Base-by-base conservation (phyloP, 1,140 invertebrate species). In the Drosophila punjabiensis region DNA sequence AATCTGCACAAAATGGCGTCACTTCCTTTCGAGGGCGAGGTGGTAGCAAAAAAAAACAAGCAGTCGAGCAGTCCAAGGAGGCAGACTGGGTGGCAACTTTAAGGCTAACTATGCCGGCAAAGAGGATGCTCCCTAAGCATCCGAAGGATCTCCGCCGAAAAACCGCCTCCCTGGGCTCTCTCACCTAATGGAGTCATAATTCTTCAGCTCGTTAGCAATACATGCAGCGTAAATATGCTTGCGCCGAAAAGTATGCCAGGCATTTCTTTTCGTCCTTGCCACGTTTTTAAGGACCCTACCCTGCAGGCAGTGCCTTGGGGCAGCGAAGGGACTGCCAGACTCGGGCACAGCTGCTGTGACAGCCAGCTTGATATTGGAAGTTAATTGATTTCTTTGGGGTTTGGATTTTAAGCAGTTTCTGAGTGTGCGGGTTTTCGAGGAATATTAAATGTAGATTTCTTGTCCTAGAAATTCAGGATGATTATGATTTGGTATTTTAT, bases 1-100 rank as follows among this genome's bases (percentile, higher is more conserved):
- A 89, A 89, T 89, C 85, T 89, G 81, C 85, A 90, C 85, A 90
- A 89, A 89, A 89, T 89, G 85, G 86, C 86, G 67, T 74, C 86
- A 89, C 82, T 90, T 85, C 81, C 86, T 85, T 52, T 53, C 56
- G 45, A 24, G 56, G 56, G n/a, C 39, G 30, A 64, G 47, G 30
- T 50, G 30, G 20, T 2, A 24, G 24, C n/a, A n/a, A n/a, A 53
- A 65, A 18, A 41, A 68, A 47, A 18, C 13, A 14, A 14, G 37
- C 37, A 81, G 47, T 10, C 41, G n/a, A 41, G 39, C n/a, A 10
- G n/a, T 18, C n/a, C 47, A 80, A 60, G 48, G 76, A 61, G 81
- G 66, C 81, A 11, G 28, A 24, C 5, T 9, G 8, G 81, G 35
- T 5, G 33, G 82, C 14, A 85, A 81, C 86, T 88, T 85, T 81